Evolutionary conservation across 2,888 invertebrate genomes (phyloP).

Genomic region (Synergus laeviventris): DNA sequence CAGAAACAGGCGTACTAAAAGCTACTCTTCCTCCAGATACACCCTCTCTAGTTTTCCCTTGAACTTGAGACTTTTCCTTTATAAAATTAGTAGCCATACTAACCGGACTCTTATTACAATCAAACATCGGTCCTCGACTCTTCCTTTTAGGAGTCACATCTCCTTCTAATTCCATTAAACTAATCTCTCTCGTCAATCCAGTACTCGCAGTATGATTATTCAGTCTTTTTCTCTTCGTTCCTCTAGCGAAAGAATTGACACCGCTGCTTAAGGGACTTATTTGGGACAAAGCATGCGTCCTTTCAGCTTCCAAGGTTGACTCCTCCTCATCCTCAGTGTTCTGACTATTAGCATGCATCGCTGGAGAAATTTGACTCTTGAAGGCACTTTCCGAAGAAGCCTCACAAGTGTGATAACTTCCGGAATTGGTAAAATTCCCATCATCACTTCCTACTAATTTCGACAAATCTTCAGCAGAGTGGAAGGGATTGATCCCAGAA

Average conservation of each 20-base stretch:
- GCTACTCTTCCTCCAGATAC: slow-evolving; percentile 80
- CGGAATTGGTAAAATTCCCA: slow-evolving; percentile 66
- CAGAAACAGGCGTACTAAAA: slow-evolving; percentile 88
- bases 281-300: slow-evolving; percentile 58
- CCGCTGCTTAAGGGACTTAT: slow-evolving; percentile 70
- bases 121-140: slow-evolving; percentile 76
- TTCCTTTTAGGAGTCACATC: slow-evolving; percentile 82
- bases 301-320: slow-evolving; percentile 70
- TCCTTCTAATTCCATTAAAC: slow-evolving; percentile 80
- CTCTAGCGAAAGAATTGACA: slow-evolving; percentile 58
- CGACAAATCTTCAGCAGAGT: slow-evolving; percentile 81
- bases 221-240: slow-evolving; percentile 69
- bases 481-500: slow-evolving; percentile 86
- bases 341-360: slow-evolving; percentile 39
- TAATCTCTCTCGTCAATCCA: slow-evolving; percentile 85
- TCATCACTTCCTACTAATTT: slow-evolving; percentile 50
- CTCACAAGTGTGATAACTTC: slow-evolving; percentile 68
- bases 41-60: slow-evolving; percentile 43
- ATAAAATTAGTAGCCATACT: slow-evolving; percentile 45
- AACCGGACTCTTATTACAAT: slow-evolving; percentile 75
- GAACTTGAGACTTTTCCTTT: slow-evolving; percentile 46
- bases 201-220: slow-evolving; percentile 69
- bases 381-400: slow-evolving; percentile 50
- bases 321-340: slow-evolving; percentile 61
- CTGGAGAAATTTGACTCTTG: slow-evolving; percentile 28